Conservation (phyloP, 2,888 invertebrate species). For the Nomada goodeniana region DNA sequence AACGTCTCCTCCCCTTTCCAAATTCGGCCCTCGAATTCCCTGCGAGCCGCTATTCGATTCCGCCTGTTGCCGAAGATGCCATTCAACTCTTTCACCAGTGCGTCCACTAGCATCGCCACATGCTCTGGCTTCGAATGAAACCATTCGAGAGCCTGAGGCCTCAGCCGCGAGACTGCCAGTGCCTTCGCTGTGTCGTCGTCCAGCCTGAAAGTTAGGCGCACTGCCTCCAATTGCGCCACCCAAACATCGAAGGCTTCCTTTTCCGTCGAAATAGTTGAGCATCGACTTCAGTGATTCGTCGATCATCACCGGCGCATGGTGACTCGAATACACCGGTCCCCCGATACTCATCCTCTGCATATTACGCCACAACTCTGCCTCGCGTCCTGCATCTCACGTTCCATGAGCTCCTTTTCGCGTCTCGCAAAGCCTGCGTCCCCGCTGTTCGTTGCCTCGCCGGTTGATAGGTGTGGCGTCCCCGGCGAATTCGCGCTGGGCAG, state of each 20-base stretch:
- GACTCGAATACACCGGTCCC: background rate
- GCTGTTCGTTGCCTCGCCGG: too few relatives aligned
- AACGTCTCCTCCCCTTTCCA: slow-evolving; percentile 51
- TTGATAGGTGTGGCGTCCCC: too few relatives aligned
- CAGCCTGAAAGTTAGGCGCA: slow-evolving; percentile 30
- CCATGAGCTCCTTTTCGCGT: background rate
- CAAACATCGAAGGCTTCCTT: slow-evolving; percentile 16
- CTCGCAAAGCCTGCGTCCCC: background rate
- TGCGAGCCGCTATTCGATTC: slow-evolving; percentile 18
- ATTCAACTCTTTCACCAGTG: slow-evolving; percentile 31
- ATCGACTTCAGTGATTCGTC: background rate
- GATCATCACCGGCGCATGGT: background rate
- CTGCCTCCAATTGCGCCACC: slow-evolving; percentile 30
- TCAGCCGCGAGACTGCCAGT: slow-evolving; percentile 32
- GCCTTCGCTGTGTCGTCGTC: slow-evolving; percentile 12
- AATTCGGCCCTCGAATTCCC: slow-evolving; percentile 37
- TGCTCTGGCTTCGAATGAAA: slow-evolving; percentile 49
- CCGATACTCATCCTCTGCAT: background rate
- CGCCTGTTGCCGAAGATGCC: slow-evolving; percentile 37
- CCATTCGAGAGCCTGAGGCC: slow-evolving; percentile 44
- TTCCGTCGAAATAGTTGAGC: slow-evolving; percentile 24
- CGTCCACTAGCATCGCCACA: slow-evolving; percentile 23
- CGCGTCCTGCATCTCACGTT: background rate
- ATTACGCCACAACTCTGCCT: slow-evolving; percentile 3
- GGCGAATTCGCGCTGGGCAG: too few relatives aligned